Evolutionary conservation across 2,888 invertebrate genomes (phyloP).

Genomic region (Dione juno): DNA sequence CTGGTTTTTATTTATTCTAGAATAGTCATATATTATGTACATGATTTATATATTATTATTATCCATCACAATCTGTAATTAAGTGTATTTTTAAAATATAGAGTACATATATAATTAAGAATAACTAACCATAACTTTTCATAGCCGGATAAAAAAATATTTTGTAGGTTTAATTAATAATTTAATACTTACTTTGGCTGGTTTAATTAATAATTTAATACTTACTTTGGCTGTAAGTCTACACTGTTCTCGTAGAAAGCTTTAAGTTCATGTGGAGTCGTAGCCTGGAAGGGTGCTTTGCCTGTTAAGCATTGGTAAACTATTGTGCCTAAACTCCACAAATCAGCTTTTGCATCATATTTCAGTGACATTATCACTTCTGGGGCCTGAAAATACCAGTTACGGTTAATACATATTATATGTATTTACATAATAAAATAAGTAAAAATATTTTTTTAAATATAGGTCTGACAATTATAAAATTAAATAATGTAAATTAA

Average conservation of each 20-base stretch:
- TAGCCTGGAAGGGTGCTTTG: conserved; percentile 99
- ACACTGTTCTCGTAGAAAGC: conserved; percentile 98
- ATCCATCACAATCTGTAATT: too few relatives aligned
- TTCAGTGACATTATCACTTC: conserved; percentile 99
- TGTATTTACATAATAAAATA: background rate
- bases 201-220: conserved; percentile 48
- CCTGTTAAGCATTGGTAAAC: conserved; percentile 99
- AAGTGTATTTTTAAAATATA: too few relatives aligned
- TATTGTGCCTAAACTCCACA: conserved; percentile 99
- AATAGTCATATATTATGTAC: too few relatives aligned
- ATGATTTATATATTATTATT: too few relatives aligned
- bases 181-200: conserved; percentile 90
- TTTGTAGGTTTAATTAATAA: background rate
- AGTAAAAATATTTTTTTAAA: background rate
- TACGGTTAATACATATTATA: conserved; percentile 34
- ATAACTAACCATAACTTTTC: too few relatives aligned
- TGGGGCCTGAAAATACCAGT: conserved; percentile 87
- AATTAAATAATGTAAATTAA: background rate
- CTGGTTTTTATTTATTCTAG: too few relatives aligned
- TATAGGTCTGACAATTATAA: background rate
- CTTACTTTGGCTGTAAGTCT: conserved; percentile 94
- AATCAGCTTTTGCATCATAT: conserved; percentile 99
- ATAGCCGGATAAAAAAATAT: too few relatives aligned
- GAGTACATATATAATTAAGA: too few relatives aligned
- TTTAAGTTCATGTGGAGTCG: conserved; percentile 98